phyloP scores from a whole-genome alignment of 2,113 vertebrate genomes.

The Heterochromis multidens region DNA sequence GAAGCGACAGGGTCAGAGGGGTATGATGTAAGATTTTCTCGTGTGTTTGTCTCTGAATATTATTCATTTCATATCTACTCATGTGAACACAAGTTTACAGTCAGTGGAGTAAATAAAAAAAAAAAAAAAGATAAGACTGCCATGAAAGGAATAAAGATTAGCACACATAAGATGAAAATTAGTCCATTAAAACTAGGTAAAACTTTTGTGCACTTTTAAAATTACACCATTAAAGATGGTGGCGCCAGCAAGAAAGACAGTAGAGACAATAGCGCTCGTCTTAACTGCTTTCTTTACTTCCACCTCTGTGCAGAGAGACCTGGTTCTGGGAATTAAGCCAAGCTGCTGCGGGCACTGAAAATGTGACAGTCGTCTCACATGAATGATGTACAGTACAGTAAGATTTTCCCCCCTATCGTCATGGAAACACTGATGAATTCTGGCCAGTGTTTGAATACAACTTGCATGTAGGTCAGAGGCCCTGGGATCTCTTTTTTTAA shows the following conservation, averaged over 20 bases:
- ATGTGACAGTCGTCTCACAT: slow-evolving; percentile 22
- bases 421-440: slow-evolving; percentile 30
- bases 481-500: slow-evolving; percentile 1
- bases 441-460: slow-evolving; percentile 27
- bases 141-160: neutral
- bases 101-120: neutral
- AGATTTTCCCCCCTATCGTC: neutral
- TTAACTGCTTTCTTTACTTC: neutral
- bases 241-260: neutral
- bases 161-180: neutral
- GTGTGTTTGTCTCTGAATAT: neutral
- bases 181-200: neutral
- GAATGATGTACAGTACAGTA: slow-evolving; percentile 14
- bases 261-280: neutral
- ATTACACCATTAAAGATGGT: neutral
- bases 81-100: slow-evolving; percentile 3
- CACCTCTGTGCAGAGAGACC: slow-evolving; percentile 12
- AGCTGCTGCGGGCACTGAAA: neutral
- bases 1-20: slow-evolving; percentile 31
- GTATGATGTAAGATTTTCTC: neutral
- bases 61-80: neutral
- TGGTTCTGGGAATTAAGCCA: slow-evolving; percentile 17
- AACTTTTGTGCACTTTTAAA: neutral
- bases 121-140: neutral
- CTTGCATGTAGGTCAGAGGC: slow-evolving; percentile 48